A percentile compares a stretch with the other conserved stretches of the same genome.
These are phyloP conservation scores for Macrocentrus cingulum DNA, from an alignment of 1,140 invertebrate species.

Conservation along the genomic window DNA sequence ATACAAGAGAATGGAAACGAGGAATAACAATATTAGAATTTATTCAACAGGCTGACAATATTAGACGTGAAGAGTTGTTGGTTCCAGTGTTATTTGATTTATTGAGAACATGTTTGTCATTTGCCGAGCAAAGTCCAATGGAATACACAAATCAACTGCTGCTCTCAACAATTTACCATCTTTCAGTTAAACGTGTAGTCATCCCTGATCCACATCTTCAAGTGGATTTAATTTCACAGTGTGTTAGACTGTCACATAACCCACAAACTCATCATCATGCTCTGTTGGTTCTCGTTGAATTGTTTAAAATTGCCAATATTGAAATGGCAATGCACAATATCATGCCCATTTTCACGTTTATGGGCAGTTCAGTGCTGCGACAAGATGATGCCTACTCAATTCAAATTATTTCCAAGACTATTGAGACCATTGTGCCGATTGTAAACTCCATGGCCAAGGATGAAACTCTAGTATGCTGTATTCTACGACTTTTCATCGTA, in stretches of 20 bases:
- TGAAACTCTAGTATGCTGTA: slow-evolving; percentile 58
- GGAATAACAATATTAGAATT: slow-evolving; percentile 80
- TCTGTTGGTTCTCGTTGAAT: slow-evolving; percentile 69
- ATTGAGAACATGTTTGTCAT: slow-evolving; percentile 75
- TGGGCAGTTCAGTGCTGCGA: slow-evolving; percentile 85
- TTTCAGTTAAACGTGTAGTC: slow-evolving; percentile 57
- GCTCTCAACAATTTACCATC: slow-evolving; percentile 74
- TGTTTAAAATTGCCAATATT: slow-evolving; percentile 65
- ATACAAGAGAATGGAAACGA: slow-evolving; percentile 72
- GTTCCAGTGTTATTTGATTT: slow-evolving; percentile 78
- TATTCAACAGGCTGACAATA: slow-evolving; percentile 81
- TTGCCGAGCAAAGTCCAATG: slow-evolving; percentile 80
- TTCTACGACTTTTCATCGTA: slow-evolving; percentile 87
- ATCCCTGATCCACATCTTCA: slow-evolving; percentile 68
- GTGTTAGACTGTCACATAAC: slow-evolving; percentile 85
- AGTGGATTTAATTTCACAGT: slow-evolving; percentile 82
- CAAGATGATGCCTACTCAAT: slow-evolving; percentile 94
- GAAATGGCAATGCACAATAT: slow-evolving; percentile 86
- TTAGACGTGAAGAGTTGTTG: slow-evolving; percentile 65
- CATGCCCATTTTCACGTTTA: slow-evolving; percentile 94
- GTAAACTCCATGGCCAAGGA: slow-evolving; percentile 65
- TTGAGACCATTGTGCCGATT: slow-evolving; percentile 87
- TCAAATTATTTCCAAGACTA: slow-evolving; percentile 87
- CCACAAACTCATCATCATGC: slow-evolving; percentile 94
- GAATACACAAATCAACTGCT: slow-evolving; percentile 90